Conservation (phyloP, 2,888 invertebrate species). For the Nycteola revayana region DNA sequence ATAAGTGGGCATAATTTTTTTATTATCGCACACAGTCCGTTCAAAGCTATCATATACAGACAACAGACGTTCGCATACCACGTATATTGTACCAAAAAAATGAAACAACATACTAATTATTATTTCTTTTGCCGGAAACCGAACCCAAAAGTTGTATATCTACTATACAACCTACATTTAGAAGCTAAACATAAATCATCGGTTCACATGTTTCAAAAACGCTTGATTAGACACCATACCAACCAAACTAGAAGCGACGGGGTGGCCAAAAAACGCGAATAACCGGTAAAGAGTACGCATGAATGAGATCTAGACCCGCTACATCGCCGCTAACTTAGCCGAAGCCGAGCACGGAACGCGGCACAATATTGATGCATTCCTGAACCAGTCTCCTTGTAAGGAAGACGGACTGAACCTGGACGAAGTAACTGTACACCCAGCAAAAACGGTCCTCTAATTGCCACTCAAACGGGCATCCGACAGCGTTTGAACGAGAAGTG, state of each 20-base stretch:
- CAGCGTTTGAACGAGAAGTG: slow-evolving; percentile 34
- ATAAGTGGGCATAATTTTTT: too few relatives aligned
- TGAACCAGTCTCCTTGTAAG: slow-evolving; percentile 64
- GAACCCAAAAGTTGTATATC: too few relatives aligned
- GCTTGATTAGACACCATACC: too few relatives aligned
- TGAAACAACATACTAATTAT: too few relatives aligned
- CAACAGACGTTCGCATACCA: too few relatives aligned
- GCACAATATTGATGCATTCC: slow-evolving; percentile 68
- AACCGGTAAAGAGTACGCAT: slow-evolving; percentile 35
- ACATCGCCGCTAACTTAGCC: slow-evolving; percentile 31
- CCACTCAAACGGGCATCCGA: slow-evolving; percentile 19
- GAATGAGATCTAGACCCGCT: slow-evolving; percentile 27
- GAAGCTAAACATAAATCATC: too few relatives aligned
- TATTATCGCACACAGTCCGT: too few relatives aligned
- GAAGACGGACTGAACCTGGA: slow-evolving; percentile 60
- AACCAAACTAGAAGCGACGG: slow-evolving; percentile 17
- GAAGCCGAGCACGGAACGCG: slow-evolving; percentile 20
- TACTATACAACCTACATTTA: too few relatives aligned
- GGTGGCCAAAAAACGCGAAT: slow-evolving; percentile 22
- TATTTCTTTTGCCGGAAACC: too few relatives aligned
- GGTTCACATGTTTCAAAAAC: too few relatives aligned
- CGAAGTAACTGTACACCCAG: slow-evolving; percentile 60
- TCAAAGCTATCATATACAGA: too few relatives aligned
- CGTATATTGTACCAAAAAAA: too few relatives aligned
- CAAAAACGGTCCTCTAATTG: slow-evolving; percentile 65